These are phyloP conservation scores for Drosophila kohkoa DNA, from an alignment of 1,140 invertebrate genomes.

Conservation along the genomic window DNA sequence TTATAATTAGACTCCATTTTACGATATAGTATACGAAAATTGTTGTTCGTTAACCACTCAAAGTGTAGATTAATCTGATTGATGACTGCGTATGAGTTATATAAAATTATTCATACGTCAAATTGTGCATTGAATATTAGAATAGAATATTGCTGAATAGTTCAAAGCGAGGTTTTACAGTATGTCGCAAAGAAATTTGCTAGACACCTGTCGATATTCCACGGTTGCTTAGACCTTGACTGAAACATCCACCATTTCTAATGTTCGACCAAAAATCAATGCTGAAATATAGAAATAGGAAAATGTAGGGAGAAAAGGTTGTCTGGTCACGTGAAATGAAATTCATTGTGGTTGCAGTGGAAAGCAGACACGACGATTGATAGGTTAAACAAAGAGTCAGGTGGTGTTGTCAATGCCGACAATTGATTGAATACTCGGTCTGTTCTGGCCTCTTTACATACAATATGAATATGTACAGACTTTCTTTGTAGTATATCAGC, in stretches of 20 bases:
- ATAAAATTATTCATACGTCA: not conserved
- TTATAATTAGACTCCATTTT: not conserved
- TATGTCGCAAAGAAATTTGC: not conserved
- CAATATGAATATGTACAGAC: not conserved
- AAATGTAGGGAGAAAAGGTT: not conserved
- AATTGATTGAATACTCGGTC: conserved; percentile 14
- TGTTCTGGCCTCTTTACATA: not conserved
- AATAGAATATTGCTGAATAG: too few species aligned
- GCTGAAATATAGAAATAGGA: conserved; percentile 7
- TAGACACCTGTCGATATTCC: conserved; percentile 26
- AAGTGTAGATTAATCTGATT: not conserved
- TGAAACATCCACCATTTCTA: not conserved
- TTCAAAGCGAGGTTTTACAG: not conserved
- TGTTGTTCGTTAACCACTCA: not conserved
- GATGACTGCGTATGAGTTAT: not conserved
- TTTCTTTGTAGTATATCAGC: conserved; percentile 1
- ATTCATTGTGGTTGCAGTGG: not conserved
- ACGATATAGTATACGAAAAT: not conserved
- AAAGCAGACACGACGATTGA: conserved; percentile 23
- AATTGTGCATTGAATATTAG: too few species aligned
- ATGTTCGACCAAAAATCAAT: conserved; percentile 49
- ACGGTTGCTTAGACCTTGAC: conserved; percentile 20
- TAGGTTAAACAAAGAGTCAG: conserved; percentile 24
- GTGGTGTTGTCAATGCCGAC: conserved; percentile 27
- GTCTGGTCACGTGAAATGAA: conserved; percentile 27